These are phyloP conservation scores for Protonibea diacanthus DNA, from an alignment of 2,797 vertebrate genomes.

Conservation along the genomic window DNA sequence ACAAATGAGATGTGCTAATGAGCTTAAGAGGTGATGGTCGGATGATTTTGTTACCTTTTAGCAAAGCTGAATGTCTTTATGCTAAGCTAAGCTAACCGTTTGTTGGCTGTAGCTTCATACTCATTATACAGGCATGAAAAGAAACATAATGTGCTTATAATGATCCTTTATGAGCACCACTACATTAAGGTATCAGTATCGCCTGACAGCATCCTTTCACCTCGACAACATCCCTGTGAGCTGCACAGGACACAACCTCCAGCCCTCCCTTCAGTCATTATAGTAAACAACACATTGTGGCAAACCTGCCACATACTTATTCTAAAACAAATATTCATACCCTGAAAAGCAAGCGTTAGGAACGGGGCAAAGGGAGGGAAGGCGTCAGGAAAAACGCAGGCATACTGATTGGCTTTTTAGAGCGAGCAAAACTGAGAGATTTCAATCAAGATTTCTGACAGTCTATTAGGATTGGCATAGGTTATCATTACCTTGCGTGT, in stretches of 20 bases:
- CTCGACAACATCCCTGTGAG: neutral
- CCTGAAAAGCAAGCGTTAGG: slow-evolving; percentile 29
- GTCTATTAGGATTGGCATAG: slow-evolving; percentile 85
- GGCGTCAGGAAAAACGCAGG: slow-evolving; percentile 35
- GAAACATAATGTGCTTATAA: neutral
- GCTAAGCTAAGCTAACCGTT: slow-evolving; percentile 6
- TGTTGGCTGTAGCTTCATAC: neutral
- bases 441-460: slow-evolving; percentile 87
- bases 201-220: neutral
- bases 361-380: slow-evolving; percentile 3
- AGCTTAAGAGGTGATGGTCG: neutral
- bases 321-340: slow-evolving; percentile 51
- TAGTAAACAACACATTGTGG: slow-evolving; percentile 7
- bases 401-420: slow-evolving; percentile 78
- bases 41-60: neutral
- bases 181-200: neutral
- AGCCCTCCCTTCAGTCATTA: neutral
- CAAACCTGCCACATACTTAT: slow-evolving; percentile 23
- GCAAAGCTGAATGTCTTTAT: neutral
- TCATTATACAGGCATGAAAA: neutral
- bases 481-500: slow-evolving; percentile 84
- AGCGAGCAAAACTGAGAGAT: slow-evolving; percentile 79
- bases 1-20: neutral
- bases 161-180: neutral
- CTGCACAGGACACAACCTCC: slow-evolving; percentile 1